These are phyloP conservation scores for Lamproptera curius DNA, from an alignment of 2,888 invertebrate species.

Conservation along the genomic window DNA sequence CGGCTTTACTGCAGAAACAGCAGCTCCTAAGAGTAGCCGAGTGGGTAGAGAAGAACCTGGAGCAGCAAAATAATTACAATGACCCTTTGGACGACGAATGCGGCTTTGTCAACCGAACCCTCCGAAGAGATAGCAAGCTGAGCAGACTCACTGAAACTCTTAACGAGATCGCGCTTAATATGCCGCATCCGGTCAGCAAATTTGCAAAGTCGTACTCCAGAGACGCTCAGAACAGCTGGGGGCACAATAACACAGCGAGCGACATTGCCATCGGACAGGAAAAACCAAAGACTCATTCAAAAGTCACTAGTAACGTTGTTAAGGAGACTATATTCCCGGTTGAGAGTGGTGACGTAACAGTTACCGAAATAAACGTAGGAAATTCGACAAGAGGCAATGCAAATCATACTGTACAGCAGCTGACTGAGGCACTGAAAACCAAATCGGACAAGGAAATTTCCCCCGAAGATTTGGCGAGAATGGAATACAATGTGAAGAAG, in stretches of 20 bases:
- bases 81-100: constrained; percentile 66
- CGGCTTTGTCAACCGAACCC: constrained; percentile 46
- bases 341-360: constrained; percentile 56
- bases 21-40: constrained; percentile 85
- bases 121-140: constrained; percentile 57
- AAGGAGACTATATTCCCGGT: constrained; percentile 70
- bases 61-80: constrained; percentile 66
- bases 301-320: constrained; percentile 45
- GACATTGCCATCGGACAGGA: no score
- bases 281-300: constrained; percentile 40
- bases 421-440: constrained; percentile 46
- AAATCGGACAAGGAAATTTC: constrained; percentile 62
- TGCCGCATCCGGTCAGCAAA: constrained; percentile 72
- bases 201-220: constrained; percentile 54
- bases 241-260: constrained; percentile 38
- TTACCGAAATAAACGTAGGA: constrained; percentile 55
- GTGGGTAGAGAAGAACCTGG: constrained; percentile 85
- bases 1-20: constrained; percentile 78
- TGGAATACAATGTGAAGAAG: constrained; percentile 88
- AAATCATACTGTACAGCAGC: constrained; percentile 26
- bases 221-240: constrained; percentile 51
- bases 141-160: constrained; percentile 61
- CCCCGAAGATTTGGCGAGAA: constrained; percentile 81
- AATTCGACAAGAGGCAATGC: constrained; percentile 39
- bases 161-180: constrained; percentile 66